phyloP scores from a whole-genome alignment of 2,797 vertebrate species.

The Selene dorsalis region DNA sequence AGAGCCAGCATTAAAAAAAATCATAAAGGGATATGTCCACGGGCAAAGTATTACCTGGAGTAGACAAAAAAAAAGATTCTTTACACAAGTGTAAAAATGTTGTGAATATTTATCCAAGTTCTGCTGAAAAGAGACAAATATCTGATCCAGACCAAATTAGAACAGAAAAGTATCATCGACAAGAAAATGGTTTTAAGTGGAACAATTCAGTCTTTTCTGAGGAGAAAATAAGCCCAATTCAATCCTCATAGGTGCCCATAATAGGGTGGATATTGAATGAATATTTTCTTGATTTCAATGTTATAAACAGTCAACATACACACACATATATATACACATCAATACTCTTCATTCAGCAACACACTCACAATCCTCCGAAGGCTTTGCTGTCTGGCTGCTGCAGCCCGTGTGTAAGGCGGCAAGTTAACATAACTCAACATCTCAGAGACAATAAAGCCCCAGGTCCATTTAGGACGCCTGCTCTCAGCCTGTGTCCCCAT shows the following conservation, averaged over 20 bases:
- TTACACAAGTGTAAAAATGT: not conserved
- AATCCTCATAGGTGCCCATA: not conserved
- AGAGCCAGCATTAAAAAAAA: not conserved
- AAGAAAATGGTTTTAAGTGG: not conserved
- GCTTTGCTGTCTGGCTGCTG: constrained; percentile 38
- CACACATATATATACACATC: constrained; percentile 26
- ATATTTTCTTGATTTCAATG: constrained; percentile 47
- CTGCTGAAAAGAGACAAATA: not conserved
- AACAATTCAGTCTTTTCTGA: constrained; percentile 26
- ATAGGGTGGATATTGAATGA: constrained; percentile 29
- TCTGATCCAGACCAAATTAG: not conserved
- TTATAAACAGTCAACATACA: constrained; percentile 47
- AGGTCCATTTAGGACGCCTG: constrained; percentile 51
- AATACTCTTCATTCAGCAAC: constrained; percentile 55
- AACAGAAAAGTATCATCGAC: not conserved
- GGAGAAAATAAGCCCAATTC: constrained; percentile 16
- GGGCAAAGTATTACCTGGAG: not conserved
- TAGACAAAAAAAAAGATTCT: constrained; percentile 1
- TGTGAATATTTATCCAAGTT: not conserved
- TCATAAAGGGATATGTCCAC: not conserved
- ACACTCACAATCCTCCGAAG: constrained; percentile 45
- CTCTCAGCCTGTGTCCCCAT: constrained; percentile 45
- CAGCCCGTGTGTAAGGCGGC: constrained; percentile 20
- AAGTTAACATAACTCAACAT: constrained; percentile 59
- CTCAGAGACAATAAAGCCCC: constrained; percentile 50